Evolutionary conservation across 1,140 invertebrate genomes (phyloP), one percentile per base, ranked within the genome.

Genomic region (Apolygus lucorum): DNA sequence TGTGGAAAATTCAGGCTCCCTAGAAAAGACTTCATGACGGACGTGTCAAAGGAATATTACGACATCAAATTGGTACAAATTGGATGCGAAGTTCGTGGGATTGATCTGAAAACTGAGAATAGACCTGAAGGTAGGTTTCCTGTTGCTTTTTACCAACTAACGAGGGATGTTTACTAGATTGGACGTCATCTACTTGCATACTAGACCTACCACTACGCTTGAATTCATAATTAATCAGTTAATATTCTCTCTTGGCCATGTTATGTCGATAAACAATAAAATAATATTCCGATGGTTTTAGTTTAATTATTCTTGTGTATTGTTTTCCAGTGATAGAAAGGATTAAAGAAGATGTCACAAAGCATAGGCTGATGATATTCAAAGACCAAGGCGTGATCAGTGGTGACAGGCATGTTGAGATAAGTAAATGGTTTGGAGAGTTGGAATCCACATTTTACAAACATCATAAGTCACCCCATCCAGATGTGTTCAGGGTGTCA

Each of bases 391-490:
- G 80, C 22, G 52, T 77, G 0, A 73, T 83, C 8, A 78, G 75
- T 71, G 80, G 78, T 1, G 71, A 79, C 13, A 74, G 78, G 52
- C 81, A 83, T 73, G 81, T 82, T 17, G 79, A 82, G 71, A 81
- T 83, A n/a, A 79, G 79, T 63, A 76, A 76, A 73, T 83, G 81
- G 81, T 82, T 83, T 74, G 81, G 80, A 13, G 78, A 81, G 54
- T 73, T 81, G 28, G 81, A 83, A 66, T 82, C 80, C 1, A 82
- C 81, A 29, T 82, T 83, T 72, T 82, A 81, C 73, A 81, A 80
- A 71, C 82, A 83, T 73, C 78, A 76, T 2, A 78, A 74, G 69
- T 82, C 81, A 1, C 81, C 81, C 8, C 78, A 82, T 70, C 80
- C 79, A 14, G 80, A 82, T 76, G 79, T 83, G 4, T 82, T 82